Percentiles rank a stretch among this genome's conserved stretches.
phyloP scores from a whole-genome alignment of 2,888 invertebrate genomes.

The Cremastinae sp. region DNA sequence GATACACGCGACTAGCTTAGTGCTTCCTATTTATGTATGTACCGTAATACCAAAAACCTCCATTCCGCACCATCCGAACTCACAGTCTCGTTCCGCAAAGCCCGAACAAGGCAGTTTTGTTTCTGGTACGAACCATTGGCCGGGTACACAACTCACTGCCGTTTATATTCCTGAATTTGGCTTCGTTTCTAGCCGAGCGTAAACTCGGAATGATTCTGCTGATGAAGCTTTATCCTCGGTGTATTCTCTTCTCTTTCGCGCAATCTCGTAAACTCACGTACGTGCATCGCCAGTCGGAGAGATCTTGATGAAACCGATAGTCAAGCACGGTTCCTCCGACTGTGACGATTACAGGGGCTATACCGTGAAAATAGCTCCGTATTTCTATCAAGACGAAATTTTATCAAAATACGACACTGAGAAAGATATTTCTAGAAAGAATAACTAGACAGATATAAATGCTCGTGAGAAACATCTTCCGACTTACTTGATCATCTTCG shows the following conservation, averaged over 20 bases:
- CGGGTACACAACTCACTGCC: slow-evolving; percentile 25
- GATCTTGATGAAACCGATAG: slow-evolving; percentile 28
- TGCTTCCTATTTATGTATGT: slow-evolving; percentile 52
- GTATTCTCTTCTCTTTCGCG: neutral
- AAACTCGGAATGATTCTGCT: slow-evolving; percentile 45
- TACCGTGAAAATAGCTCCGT: no score
- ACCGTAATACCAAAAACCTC: slow-evolving; percentile 39
- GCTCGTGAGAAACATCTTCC: no score
- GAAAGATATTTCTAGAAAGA: no score
- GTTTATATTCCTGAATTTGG: slow-evolving; percentile 5
- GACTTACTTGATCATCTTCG: no score
- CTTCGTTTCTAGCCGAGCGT: slow-evolving; percentile 23
- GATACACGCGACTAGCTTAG: slow-evolving; percentile 35
- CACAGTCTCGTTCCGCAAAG: slow-evolving; percentile 10
- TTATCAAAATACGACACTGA: no score
- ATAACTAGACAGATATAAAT: no score
- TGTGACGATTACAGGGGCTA: neutral
- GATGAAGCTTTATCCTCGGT: slow-evolving; percentile 27
- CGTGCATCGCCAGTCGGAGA: neutral
- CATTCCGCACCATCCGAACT: slow-evolving; percentile 2
- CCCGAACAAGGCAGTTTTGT: slow-evolving; percentile 14
- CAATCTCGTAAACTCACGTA: slow-evolving; percentile 1
- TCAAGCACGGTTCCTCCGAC: neutral
- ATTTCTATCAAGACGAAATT: no score
- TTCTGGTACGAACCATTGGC: slow-evolving; percentile 41